These are phyloP conservation scores for Drosophila formosana DNA, from an alignment of 2,888 invertebrate genomes.

Conservation along the genomic window DNA sequence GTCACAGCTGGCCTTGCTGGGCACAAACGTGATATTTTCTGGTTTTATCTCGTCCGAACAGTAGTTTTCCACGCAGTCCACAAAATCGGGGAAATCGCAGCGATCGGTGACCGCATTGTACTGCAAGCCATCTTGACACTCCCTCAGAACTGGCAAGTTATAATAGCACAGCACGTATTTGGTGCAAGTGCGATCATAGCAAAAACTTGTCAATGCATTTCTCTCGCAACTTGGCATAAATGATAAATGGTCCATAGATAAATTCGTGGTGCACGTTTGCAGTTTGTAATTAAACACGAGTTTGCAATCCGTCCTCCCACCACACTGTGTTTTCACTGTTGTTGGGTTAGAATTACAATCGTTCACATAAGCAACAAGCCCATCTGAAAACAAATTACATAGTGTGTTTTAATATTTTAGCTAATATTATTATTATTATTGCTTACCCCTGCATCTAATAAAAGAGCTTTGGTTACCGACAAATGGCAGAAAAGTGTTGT, in stretches of 20 bases:
- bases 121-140: slow-evolving; percentile 81
- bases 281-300: slow-evolving; percentile 44
- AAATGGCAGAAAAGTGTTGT: slow-evolving; percentile 60
- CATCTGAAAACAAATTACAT: background rate
- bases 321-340: background rate
- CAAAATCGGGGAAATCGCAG: slow-evolving; percentile 80
- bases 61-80: slow-evolving; percentile 81
- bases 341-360: background rate
- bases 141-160: slow-evolving; percentile 66
- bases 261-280: slow-evolving; percentile 36
- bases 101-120: slow-evolving; percentile 81
- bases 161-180: slow-evolving; percentile 81
- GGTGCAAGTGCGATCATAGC: slow-evolving; percentile 80
- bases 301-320: background rate
- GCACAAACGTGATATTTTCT: slow-evolving; percentile 67
- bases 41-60: slow-evolving; percentile 67
- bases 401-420: background rate
- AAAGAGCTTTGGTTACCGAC: slow-evolving; percentile 59
- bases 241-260: rapidly evolving
- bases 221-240: slow-evolving; percentile 49
- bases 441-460: slow-evolving; percentile 60
- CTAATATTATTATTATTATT: background rate
- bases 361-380: background rate
- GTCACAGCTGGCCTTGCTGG: slow-evolving; percentile 72
- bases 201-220: slow-evolving; percentile 59